Conservation (phyloP, 2,888 invertebrate species). For the Yponomeuta evonymella region DNA sequence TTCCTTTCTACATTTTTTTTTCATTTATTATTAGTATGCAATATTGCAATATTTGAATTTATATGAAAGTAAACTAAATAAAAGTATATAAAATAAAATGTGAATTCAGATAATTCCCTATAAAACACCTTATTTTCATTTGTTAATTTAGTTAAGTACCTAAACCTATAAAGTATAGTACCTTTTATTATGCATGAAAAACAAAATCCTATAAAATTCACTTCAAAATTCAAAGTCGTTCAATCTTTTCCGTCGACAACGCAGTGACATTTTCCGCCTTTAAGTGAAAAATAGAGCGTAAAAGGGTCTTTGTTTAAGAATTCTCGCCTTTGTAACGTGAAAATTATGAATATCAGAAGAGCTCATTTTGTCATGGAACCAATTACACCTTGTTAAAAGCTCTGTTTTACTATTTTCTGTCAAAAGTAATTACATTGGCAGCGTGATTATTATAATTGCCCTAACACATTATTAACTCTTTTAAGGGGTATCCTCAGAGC, state of each 20-base stretch:
- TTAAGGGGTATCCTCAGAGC: slow-evolving; percentile 33
- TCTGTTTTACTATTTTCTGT: slow-evolving; percentile 35
- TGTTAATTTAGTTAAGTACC: too few species aligned
- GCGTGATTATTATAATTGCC: slow-evolving; percentile 70
- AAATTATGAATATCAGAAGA: slow-evolving; percentile 50
- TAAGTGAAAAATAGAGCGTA: neutral
- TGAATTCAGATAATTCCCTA: too few species aligned
- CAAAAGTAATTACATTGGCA: slow-evolving; percentile 58
- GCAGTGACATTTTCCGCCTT: neutral
- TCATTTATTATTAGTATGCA: too few species aligned
- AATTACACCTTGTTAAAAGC: slow-evolving; percentile 50
- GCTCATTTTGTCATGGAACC: slow-evolving; percentile 49
- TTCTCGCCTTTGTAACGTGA: slow-evolving; percentile 33
- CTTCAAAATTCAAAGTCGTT: neutral
- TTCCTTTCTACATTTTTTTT: too few species aligned
- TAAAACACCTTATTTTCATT: too few species aligned
- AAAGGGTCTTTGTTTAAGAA: slow-evolving; percentile 15
- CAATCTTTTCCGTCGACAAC: neutral
- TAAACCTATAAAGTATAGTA: too few species aligned
- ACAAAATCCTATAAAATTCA: neutral
- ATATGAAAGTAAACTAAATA: too few species aligned
- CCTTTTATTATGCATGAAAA: neutral
- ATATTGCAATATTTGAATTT: too few species aligned
- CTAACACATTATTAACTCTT: slow-evolving; percentile 58
- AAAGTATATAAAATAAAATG: too few species aligned